A percentile compares a stretch with the other conserved stretches of the same genome.
Evolutionary conservation across 2,113 vertebrate genomes (phyloP).

Genomic region (Nerophis lumbriciformis): DNA sequence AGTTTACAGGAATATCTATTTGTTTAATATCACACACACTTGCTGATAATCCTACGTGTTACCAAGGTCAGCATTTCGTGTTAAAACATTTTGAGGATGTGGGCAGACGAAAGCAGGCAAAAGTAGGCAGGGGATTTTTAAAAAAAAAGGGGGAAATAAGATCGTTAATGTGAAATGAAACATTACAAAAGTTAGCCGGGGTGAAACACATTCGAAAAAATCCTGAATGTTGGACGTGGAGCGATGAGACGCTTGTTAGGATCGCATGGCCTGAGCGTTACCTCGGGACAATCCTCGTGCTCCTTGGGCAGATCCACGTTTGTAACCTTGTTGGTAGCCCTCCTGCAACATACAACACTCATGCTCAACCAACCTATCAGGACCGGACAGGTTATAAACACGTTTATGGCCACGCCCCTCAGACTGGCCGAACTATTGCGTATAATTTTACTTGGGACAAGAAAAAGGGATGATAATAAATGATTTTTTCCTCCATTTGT

Average conservation of each 20-base stretch:
- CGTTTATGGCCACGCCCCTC: not conserved
- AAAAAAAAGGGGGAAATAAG: conserved; percentile 37
- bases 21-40: conserved; percentile 68
- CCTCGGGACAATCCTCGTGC: conserved; percentile 91
- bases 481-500: too few species aligned
- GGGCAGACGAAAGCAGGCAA: conserved; percentile 66
- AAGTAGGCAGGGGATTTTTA: conserved; percentile 57
- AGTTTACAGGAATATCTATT: conserved; percentile 80
- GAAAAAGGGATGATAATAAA: too few species aligned
- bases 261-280: conserved; percentile 76
- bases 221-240: conserved; percentile 72
- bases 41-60: conserved; percentile 63
- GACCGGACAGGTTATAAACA: too few species aligned
- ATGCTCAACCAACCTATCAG: too few species aligned
- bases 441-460: too few species aligned
- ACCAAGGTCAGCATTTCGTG: conserved; percentile 66
- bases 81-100: conserved; percentile 67
- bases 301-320: conserved; percentile 91
- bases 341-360: conserved; percentile 71
- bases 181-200: conserved; percentile 64
- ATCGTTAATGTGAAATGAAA: conserved; percentile 51
- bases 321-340: conserved; percentile 96
- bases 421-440: too few species aligned
- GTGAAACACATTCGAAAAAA: conserved; percentile 67
- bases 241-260: conserved; percentile 58